Evolutionary conservation across 1,140 invertebrate species (phyloP), one percentile per base, ranked within the genome.

Genomic region (Drosophila albomicans): DNA sequence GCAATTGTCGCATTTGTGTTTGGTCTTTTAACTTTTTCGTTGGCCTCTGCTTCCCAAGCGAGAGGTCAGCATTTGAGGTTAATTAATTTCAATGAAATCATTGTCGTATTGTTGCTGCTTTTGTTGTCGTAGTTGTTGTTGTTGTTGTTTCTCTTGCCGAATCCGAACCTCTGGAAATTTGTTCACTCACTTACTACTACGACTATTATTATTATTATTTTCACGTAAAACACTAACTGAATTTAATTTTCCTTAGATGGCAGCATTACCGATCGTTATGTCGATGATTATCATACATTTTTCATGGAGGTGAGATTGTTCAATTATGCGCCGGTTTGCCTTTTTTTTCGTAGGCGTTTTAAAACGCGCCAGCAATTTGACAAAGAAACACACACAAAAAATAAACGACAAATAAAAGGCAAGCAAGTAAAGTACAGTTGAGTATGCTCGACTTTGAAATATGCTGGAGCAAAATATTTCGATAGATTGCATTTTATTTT

Each of bases 1-100:
- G 45, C 46, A 16, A 51, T 61, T 69, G 57, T 58, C 78, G 75
- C 78, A 57, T 80, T 71, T 66, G 20, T 79, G 11, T 68, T 41
- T 56, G 35, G 7, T 38, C 59, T 75, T 71, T 75, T 54, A 45
- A 52, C 38, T 71, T 65, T 69, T 78, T 79, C 48, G 68, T 56
- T 81, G 68, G 79, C 81, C 82, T 86, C 20, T 62, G 48, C 41
- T 13, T 58, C 25, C 56, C 16, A 16, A 25, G 20, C 16, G 51
- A 57, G 69, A 75, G 85, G 85, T 89, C 85, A 89, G 48, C 81
- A 69, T 68, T 78, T 54, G 78, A 63, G 85, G 85, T 89, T 89
- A 89, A 89, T 89, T 89, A 56, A 89, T 89, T 84, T 89, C 69
- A 84, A 89, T 89, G 81, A 89, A 89, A 89, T 89, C 85, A 89